Evolutionary conservation across 2,113 vertebrate species (phyloP), one percentile per base, ranked within the genome.

Genomic region (Hiodon alosoides): DNA sequence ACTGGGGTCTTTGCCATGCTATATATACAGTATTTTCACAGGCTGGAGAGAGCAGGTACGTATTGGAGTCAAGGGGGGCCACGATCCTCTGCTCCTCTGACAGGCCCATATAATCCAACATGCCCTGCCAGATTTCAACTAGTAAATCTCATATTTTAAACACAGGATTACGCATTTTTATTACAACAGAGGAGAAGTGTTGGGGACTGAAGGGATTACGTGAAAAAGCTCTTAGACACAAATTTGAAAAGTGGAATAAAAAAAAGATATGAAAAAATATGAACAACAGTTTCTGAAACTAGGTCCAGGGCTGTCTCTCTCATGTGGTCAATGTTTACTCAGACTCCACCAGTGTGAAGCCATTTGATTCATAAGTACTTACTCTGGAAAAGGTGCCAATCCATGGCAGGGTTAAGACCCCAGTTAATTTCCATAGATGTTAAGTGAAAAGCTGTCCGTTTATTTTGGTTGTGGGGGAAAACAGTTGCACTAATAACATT

Each of bases 141-240:
- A 92, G 87, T 78, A 94, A 94, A 94, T 93, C 91, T 94, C 89
- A 91, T 92, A 93, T 93, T 94, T 88, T 89, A 91, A 94, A 94
- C 90, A 93, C 86, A 88, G 92, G 93, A 94, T 95, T 95, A 95
- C 92, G 89, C 81, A 88, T 87, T 89, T 93, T 93, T 95, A 94
- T 95, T 95, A 94, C 89, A 91, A 89, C 84, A 86, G 85, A 74
- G 77, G 8, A 68, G 75, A 80, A 58, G 81, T 75, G 74, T n/a
- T 3, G 61, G 46, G 4, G 83, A 82, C 84, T 90, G 88, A 89
- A 84, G 84, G 84, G 93, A 94, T 94, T 94, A 94, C 78, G 76
- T 52, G n/a, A 5, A 82, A 91, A 93, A 93, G 86, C 90, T 87
- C 61, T 78, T 8, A 80, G 90, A 91, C 85, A 90, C 90, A 89